Conservation (phyloP, 1,140 invertebrate species). For the Zaprionus capensis region DNA sequence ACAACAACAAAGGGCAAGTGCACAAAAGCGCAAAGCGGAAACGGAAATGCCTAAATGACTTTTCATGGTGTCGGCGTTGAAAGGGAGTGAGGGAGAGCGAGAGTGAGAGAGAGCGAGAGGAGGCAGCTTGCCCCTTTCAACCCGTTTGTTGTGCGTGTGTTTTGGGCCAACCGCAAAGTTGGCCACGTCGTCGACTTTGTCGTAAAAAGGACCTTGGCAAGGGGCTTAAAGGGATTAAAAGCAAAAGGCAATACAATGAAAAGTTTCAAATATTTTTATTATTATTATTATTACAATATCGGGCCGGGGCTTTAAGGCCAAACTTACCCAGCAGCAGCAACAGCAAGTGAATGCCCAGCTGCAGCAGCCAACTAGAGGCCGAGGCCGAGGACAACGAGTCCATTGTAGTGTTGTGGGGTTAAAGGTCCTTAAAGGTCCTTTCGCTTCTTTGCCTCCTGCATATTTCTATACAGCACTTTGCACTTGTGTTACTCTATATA, state of each 20-base stretch:
- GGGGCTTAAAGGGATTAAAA: slow-evolving; percentile 76
- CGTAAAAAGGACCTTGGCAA: slow-evolving; percentile 67
- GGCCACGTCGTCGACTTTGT: slow-evolving; percentile 69
- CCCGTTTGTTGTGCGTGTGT: slow-evolving; percentile 14
- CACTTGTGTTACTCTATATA: slow-evolving; percentile 13
- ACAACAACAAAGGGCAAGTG: slow-evolving; percentile 55
- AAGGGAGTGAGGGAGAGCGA: not conserved
- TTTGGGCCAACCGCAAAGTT: slow-evolving; percentile 67
- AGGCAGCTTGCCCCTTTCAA: not conserved
- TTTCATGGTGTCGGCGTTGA: slow-evolving; percentile 58
- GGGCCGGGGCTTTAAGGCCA: slow-evolving; percentile 34
- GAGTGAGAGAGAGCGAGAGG: not conserved
- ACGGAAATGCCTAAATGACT: slow-evolving; percentile 82
- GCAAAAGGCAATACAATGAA: slow-evolving; percentile 82
- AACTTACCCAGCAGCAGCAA: slow-evolving; percentile 75
- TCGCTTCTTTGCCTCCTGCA: slow-evolving; percentile 40
- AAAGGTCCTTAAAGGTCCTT: slow-evolving; percentile 47
- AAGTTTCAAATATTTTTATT: slow-evolving; percentile 81
- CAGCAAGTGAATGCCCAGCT: slow-evolving; percentile 68
- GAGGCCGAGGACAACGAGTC: slow-evolving; percentile 35
- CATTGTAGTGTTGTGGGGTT: slow-evolving; percentile 50
- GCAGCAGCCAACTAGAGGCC: slow-evolving; percentile 61
- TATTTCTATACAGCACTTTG: slow-evolving; percentile 63
- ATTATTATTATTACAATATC: slow-evolving; percentile 53
- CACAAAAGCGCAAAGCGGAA: slow-evolving; percentile 76